Base-by-base conservation (phyloP, 2,888 invertebrate genomes). In the Cryptus viduatorius region DNA sequence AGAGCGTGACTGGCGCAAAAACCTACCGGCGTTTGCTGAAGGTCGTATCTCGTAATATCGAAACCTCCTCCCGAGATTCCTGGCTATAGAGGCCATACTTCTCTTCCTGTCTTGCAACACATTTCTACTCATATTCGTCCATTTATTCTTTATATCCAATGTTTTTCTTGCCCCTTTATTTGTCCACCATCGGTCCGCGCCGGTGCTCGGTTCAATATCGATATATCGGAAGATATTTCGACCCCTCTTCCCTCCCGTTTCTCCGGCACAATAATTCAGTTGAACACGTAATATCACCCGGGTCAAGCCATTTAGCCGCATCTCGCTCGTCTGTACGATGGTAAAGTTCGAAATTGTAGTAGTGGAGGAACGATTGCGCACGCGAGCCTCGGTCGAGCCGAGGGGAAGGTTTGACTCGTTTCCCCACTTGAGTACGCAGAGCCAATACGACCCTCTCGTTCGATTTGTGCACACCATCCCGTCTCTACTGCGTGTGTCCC, bases 231-330 rank as follows among this genome's bases (percentile, higher is more conserved):
- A 90, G 90, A 92, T 91, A 92, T 92, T 92, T 91, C 89, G 89
- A 90, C 87, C 19, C 29, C 29, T 46, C 1, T 46, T n/a, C 19
- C 5, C 29, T 12, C 86, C n/a, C 4, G 84, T 79, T 86, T 89
- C 89, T 88, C 87, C 89, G 90, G 89, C 90, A 90, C 90, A 91
- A 92, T 91, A 91, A 91, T 92, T 92, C 90, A 91, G 90, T 90
- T 88, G 90, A 90, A 87, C 90, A 90, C 90, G 90, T 91, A 92
- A 92, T 92, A 92, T 91, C 88, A 87, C 87, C 12, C 19, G 42
- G 89, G 90, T 88, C 87, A 88, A 87, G 89, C 90, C 91, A 90
- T 91, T 92, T 90, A 90, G 89, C 88, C 89, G 89, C 89, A 89
- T 89, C 89, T 64, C 31, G 64, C n/a, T 12, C 10, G 31, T 16